Conservation (phyloP, 2,797 vertebrate species). For the Cetoscarus ocellatus region DNA sequence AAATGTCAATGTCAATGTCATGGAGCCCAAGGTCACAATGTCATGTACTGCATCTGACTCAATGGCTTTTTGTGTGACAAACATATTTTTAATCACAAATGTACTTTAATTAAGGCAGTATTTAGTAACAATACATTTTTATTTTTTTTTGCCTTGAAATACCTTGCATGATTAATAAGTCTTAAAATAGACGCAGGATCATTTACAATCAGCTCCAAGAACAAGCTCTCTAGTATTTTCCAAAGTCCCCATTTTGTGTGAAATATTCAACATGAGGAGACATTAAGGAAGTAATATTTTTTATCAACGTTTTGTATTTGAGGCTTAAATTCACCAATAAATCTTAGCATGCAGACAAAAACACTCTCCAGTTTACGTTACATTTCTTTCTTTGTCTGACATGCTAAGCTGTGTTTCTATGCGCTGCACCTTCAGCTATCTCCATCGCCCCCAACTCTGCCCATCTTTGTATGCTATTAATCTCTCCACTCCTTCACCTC, state of each 20-base stretch:
- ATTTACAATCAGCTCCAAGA: background rate
- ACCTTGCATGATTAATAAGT: background rate
- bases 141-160: background rate
- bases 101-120: background rate
- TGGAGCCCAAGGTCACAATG: background rate
- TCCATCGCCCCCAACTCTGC: slow-evolving; percentile 75
- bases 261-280: background rate
- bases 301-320: slow-evolving; percentile 62
- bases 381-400: slow-evolving; percentile 65
- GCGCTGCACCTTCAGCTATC: slow-evolving; percentile 71
- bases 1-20: background rate
- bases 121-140: background rate
- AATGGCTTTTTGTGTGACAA: background rate
- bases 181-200: background rate
- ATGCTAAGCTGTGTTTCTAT: slow-evolving; percentile 57
- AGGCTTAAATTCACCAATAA: slow-evolving; percentile 61
- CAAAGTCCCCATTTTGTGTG: slow-evolving; percentile 1
- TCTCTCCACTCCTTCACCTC: slow-evolving; percentile 69
- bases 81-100: background rate
- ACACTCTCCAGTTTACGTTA: slow-evolving; percentile 45
- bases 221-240: background rate
- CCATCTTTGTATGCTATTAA: slow-evolving; percentile 78
- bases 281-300: slow-evolving; percentile 45
- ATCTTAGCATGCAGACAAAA: slow-evolving; percentile 9
- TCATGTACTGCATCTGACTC: no score